A percentile compares a stretch with the other conserved stretches of the same genome.
Evolutionary conservation across 1,140 invertebrate species (phyloP).

Genomic region (Bradynema listronoti): DNA sequence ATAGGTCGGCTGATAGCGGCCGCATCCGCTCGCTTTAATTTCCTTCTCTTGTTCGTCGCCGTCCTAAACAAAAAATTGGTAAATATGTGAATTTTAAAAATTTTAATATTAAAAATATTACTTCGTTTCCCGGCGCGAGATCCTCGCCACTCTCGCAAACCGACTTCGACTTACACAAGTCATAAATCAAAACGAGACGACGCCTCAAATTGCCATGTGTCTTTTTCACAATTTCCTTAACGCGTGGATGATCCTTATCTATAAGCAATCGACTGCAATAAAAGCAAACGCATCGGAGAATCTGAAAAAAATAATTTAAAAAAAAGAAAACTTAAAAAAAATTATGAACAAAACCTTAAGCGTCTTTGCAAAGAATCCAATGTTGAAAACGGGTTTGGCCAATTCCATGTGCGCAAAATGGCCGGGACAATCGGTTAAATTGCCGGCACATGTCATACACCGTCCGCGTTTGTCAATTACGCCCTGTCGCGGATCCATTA

Average conservation of each 20-base stretch:
- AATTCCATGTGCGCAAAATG: slow-evolving; percentile 99
- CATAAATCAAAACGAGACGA: slow-evolving; percentile 87
- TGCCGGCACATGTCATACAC: slow-evolving; percentile 94
- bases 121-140: slow-evolving; percentile 23
- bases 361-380: slow-evolving; percentile 92
- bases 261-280: slow-evolving; percentile 51
- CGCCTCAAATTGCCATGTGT: slow-evolving; percentile 92
- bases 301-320: slow-evolving; percentile 29
- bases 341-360: slow-evolving; percentile 79
- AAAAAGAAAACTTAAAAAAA: not conserved
- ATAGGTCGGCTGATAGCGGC: slow-evolving; percentile 89
- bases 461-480: slow-evolving; percentile 79
- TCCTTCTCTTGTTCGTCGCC: slow-evolving; percentile 32
- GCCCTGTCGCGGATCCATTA: slow-evolving; percentile 98
- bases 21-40: slow-evolving; percentile 82
- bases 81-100: not conserved
- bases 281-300: slow-evolving; percentile 57
- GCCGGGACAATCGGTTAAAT: slow-evolving; percentile 95
- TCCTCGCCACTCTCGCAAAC: slow-evolving; percentile 97
- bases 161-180: slow-evolving; percentile 93
- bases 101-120: not conserved
- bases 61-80: slow-evolving; percentile 11
- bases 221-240: slow-evolving; percentile 92
- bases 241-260: slow-evolving; percentile 79
- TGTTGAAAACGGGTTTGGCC: slow-evolving; percentile 95